Conservation (phyloP, 2,113 vertebrate species). For the Atrichornis clamosus region DNA sequence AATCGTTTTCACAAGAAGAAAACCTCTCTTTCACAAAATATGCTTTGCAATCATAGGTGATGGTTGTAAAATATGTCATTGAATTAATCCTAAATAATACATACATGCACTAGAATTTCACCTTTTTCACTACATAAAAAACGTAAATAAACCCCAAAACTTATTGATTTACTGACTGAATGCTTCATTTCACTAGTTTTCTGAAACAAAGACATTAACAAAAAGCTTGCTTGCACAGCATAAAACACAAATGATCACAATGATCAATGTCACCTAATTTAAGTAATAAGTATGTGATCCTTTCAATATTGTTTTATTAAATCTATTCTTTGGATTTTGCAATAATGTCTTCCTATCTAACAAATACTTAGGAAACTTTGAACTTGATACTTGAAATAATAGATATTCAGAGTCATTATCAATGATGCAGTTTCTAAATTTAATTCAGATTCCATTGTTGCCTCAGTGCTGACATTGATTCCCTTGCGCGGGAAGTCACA, state of each 20-base stretch:
- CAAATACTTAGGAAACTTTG: not conserved
- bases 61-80: not conserved
- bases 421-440: not conserved
- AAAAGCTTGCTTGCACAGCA: not conserved
- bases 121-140: not conserved
- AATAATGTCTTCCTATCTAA: not conserved
- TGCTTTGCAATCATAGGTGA: not conserved
- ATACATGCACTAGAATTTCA: not conserved
- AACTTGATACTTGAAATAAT: not conserved
- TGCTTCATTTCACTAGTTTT: not conserved
- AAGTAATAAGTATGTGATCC: not conserved
- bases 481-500: not conserved
- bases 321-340: not conserved
- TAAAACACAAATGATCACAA: not conserved
- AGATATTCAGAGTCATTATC: not conserved
- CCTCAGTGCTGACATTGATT: not conserved
- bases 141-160: accelerated
- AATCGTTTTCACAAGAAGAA: not conserved
- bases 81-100: not conserved
- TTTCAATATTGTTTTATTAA: not conserved
- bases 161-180: not conserved
- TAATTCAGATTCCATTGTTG: not conserved
- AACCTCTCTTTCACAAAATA: not conserved
- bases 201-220: not conserved
- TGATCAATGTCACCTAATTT: not conserved